phyloP scores from a whole-genome alignment of 2,113 vertebrate species.

The Poeciliopsis occidentalis region DNA sequence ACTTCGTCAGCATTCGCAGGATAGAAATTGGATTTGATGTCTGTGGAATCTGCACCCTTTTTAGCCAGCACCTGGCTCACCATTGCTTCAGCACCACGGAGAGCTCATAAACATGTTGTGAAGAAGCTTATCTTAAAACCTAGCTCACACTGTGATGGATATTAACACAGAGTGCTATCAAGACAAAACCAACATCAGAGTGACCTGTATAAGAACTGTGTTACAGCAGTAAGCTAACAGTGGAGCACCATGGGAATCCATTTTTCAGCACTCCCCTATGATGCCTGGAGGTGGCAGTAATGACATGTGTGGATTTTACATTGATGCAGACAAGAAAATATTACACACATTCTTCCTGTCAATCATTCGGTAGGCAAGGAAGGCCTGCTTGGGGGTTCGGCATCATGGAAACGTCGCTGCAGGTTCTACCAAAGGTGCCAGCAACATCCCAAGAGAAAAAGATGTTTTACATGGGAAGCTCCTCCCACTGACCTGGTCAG shows the following conservation, averaged over 20 bases:
- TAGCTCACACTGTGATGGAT: not conserved
- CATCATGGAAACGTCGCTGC: conserved; percentile 6
- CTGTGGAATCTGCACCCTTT: conserved; percentile 38
- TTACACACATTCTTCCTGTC: conserved; percentile 3
- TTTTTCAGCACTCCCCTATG: conserved; percentile 34
- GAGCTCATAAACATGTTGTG: conserved; percentile 33
- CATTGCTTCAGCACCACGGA: conserved; percentile 72
- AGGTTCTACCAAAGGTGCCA: conserved; percentile 3
- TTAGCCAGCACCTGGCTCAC: conserved; percentile 45
- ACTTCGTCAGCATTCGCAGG: not conserved
- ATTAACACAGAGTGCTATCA: conserved; percentile 21
- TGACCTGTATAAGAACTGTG: conserved; percentile 37
- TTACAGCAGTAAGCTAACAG: conserved; percentile 38
- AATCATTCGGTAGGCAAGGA: conserved; percentile 9
- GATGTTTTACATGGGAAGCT: conserved; percentile 29
- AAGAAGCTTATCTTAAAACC: not conserved
- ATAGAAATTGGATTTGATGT: not conserved
- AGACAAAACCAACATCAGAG: conserved; percentile 16
- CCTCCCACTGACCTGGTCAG: conserved; percentile 56
- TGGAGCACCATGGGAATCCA: conserved; percentile 35
- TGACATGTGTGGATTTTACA: conserved; percentile 4
- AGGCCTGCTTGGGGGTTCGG: conserved; percentile 4
- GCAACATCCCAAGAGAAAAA: not conserved
- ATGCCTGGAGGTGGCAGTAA: conserved; percentile 45
- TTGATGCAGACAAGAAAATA: not conserved